These are phyloP conservation scores for Probaryconus sp. DNA, from an alignment of 1,140 invertebrate genomes.

Conservation along the genomic window DNA sequence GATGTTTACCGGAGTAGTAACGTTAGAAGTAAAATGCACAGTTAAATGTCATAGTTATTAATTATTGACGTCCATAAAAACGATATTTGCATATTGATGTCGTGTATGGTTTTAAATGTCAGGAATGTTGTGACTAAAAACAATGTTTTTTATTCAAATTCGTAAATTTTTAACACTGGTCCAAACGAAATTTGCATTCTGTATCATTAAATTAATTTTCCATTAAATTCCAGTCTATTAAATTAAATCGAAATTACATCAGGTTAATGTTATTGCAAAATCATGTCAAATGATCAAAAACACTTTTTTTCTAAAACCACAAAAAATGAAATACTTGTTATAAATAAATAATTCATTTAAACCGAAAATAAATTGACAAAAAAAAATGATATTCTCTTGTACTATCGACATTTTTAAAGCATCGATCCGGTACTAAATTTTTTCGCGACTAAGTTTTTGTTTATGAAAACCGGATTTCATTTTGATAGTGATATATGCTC, in stretches of 20 bases:
- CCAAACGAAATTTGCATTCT: neutral
- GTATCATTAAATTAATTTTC: too few species aligned
- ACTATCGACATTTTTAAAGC: neutral
- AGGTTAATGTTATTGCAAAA: too few species aligned
- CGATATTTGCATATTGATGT: slow-evolving; percentile 10
- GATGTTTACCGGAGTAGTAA: neutral
- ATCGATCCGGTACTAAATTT: neutral
- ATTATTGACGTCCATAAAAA: slow-evolving; percentile 20
- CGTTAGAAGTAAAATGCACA: neutral
- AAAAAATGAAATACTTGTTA: neutral
- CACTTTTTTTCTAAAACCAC: too few species aligned
- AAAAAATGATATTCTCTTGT: too few species aligned
- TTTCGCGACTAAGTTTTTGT: slow-evolving; percentile 19
- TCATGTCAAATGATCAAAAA: too few species aligned
- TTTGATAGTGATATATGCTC: slow-evolving; percentile 21
- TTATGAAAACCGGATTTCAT: slow-evolving; percentile 33
- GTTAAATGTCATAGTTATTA: slow-evolving; percentile 20
- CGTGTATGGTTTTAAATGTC: slow-evolving; percentile 14
- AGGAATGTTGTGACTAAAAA: slow-evolving; percentile 2
- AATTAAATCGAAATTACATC: too few species aligned
- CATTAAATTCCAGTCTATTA: too few species aligned
- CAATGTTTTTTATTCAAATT: neutral
- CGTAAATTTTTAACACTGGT: neutral
- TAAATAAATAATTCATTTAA: slow-evolving; percentile 2
- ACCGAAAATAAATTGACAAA: neutral